phyloP scores from a whole-genome alignment of 2,113 vertebrate genomes.

The Aphyosemion australe region DNA sequence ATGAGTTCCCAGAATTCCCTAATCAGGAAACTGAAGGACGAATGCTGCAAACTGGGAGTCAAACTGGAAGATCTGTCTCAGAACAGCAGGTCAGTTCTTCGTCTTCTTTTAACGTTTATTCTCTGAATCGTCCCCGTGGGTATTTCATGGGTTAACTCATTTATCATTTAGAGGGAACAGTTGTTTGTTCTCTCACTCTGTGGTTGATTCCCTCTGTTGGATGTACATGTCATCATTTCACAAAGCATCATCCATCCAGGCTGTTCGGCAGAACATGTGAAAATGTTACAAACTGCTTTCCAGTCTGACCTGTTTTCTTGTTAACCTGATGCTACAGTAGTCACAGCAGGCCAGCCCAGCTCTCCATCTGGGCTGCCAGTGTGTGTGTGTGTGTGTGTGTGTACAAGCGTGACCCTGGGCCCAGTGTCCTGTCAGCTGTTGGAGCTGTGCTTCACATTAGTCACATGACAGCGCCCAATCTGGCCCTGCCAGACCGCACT shows the following conservation, averaged over 20 bases:
- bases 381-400: conserved; percentile 31
- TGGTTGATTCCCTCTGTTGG: conserved; percentile 39
- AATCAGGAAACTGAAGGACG: conserved; percentile 88
- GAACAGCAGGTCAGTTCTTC: conserved; percentile 82
- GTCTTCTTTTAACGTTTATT: no score
- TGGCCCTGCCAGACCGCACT: conserved; percentile 76
- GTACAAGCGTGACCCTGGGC: conserved; percentile 76
- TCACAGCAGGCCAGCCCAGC: conserved; percentile 74
- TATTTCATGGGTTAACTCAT: not conserved
- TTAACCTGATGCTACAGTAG: conserved; percentile 77
- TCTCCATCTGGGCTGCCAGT: conserved; percentile 75
- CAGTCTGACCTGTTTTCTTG: conserved; percentile 78
- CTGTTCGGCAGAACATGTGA: conserved; percentile 56
- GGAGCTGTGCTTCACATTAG: conserved; percentile 81
- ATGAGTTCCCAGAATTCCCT: conserved; percentile 89
- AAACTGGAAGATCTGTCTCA: conserved; percentile 84
- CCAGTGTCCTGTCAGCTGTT: conserved; percentile 83
- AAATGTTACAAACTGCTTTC: conserved; percentile 56
- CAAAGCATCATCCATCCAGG: conserved; percentile 47
- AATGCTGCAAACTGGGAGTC: conserved; percentile 82
- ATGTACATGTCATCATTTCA: conserved; percentile 35
- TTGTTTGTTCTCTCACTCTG: conserved; percentile 9
- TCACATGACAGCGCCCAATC: conserved; percentile 83
- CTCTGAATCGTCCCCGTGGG: no score
- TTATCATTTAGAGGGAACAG: not conserved